Evolutionary conservation across 2,797 vertebrate genomes (phyloP), one percentile per base, ranked within the genome.

Genomic region (Ptychobarbus kaznakovi): DNA sequence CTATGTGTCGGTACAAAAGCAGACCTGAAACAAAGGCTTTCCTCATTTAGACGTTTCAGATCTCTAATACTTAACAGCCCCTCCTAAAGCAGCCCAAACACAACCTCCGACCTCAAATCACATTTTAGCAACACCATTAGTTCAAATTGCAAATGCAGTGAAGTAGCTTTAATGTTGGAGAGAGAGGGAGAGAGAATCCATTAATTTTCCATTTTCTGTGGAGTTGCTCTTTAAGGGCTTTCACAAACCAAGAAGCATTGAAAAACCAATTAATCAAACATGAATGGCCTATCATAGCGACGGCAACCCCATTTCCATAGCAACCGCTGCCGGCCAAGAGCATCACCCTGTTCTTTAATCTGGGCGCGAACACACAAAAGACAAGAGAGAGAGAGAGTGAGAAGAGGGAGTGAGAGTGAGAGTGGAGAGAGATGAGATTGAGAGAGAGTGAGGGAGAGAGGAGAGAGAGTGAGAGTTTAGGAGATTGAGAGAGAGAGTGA

Each of bases 251-350:
- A 93, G 93, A 94, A 94, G 94, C 94, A 94, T 93, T 94, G 93
- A 95, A 95, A 95, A 95, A 95, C 91, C 94, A 96, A 96, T 96
- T 95, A 96, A 96, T 96, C 95, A 96, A 96, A 95, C 94, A 94
- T 94, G 94, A 96, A 96, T 95, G 92, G 95, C 92, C 95, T 95
- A 96, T 95, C 95, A 95, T 95, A 93, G 93, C 93, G 92, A 92
- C 91, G 90, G 94, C 94, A 91, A 93, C 93, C 91, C 88, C 89
- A 94, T 96, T 95, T 93, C 95, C 94, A 96, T 96, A 92, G 95
- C 94, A 96, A 96, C 95, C 93, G 93, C 93, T 94, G 94, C 91
- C 84, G 89, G 93, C 94, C 92, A 92, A 93, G 94, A 94, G 92
- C 91, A 92, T 94, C 94, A 94, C 93, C 92, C 93, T 88, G 84